Evolutionary conservation across 2,888 invertebrate species (phyloP).

Genomic region (Mesodorylaimus sp.): DNA sequence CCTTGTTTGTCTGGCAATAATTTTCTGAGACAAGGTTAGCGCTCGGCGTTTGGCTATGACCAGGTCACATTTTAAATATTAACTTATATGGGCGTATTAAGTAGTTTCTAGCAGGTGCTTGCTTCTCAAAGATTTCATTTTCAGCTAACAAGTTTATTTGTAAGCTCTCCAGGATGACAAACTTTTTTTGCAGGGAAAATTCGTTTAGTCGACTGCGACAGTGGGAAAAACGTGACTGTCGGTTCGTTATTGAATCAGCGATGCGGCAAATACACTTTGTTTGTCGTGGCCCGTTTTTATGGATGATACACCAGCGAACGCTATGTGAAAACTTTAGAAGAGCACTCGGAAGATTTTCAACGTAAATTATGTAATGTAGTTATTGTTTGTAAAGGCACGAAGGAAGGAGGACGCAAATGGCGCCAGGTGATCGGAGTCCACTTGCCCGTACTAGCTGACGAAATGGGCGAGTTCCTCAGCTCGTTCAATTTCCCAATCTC

Average conservation of each 20-base stretch:
- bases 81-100: no score
- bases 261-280: not conserved
- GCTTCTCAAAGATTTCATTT: no score
- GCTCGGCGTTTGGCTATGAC: no score
- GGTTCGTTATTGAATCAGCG: not conserved
- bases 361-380: not conserved
- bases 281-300: not conserved
- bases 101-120: no score
- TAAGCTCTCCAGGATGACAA: no score
- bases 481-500: not conserved
- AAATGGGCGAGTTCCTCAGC: not conserved
- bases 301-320: no score
- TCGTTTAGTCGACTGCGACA: slow-evolving; percentile 4
- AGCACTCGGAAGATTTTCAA: not conserved
- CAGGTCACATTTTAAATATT: no score
- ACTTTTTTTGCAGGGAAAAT: not conserved
- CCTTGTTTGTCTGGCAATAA: no score
- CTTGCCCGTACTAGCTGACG: slow-evolving; percentile 1
- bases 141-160: no score
- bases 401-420: slow-evolving; percentile 3
- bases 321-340: not conserved
- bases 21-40: no score
- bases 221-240: not conserved
- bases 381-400: not conserved
- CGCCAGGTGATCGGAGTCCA: slow-evolving; percentile 1